Conservation (phyloP, 2,888 invertebrate species). For the Euzophera pinguis region DNA sequence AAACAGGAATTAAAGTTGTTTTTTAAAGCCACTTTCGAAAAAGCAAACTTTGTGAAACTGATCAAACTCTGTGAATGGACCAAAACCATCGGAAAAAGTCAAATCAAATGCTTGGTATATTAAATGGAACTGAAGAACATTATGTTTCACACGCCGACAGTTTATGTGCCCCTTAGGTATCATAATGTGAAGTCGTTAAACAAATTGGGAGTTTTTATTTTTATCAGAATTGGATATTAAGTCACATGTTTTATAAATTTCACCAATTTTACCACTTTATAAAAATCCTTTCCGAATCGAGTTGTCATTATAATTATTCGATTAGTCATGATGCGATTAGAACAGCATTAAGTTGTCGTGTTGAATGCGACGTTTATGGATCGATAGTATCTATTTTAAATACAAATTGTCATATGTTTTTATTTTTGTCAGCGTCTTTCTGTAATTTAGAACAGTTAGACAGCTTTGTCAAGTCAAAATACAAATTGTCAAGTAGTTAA, state of each 20-base stretch:
- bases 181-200: constrained; percentile 1
- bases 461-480: too few relatives aligned
- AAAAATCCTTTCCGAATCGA: background rate
- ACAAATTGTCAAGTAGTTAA: too few relatives aligned
- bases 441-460: too few relatives aligned
- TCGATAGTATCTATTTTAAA: background rate
- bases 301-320: background rate
- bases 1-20: too few relatives aligned
- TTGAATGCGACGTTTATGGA: background rate
- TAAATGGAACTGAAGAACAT: background rate
- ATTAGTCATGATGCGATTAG: background rate
- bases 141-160: background rate
- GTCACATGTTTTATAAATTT: constrained; percentile 3
- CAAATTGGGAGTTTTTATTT: background rate
- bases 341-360: background rate
- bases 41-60: too few relatives aligned
- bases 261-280: background rate
- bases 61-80: too few relatives aligned
- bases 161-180: constrained; percentile 3
- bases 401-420: background rate
- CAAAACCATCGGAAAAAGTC: too few relatives aligned
- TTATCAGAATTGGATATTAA: background rate
- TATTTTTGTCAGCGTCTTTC: background rate
- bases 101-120: background rate
- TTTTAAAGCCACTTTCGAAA: too few relatives aligned